A percentile compares a stretch with the other conserved stretches of the same genome.
Evolutionary conservation across 2,888 invertebrate genomes (phyloP).

Genomic region (Agrochola lychnidis): DNA sequence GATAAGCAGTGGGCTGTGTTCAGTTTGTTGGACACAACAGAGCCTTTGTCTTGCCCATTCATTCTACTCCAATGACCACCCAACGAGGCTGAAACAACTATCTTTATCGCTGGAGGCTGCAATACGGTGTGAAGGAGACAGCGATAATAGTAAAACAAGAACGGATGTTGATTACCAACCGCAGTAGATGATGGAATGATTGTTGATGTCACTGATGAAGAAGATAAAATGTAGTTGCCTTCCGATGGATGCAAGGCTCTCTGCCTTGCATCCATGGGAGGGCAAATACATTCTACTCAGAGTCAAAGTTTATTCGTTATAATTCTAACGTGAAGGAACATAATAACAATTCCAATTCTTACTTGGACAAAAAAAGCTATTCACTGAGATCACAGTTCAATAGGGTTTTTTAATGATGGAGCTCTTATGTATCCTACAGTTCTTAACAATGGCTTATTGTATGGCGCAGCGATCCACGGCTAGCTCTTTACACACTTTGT

Average conservation of each 20-base stretch:
- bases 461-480: neutral
- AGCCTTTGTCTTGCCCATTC: neutral
- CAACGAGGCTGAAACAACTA: neutral
- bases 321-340: neutral
- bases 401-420: neutral
- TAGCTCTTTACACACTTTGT: neutral
- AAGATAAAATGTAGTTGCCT: too few species aligned
- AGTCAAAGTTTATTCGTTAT: neutral
- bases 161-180: neutral
- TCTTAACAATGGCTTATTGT: neutral
- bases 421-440: neutral
- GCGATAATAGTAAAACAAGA: neutral
- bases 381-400: neutral
- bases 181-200: neutral
- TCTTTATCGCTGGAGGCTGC: too few species aligned
- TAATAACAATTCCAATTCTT: neutral
- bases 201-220: neutral
- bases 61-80: slow-evolving; percentile 8
- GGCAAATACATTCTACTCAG: neutral
- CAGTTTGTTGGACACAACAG: neutral
- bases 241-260: too few species aligned
- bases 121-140: neutral
- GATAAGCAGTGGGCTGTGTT: neutral
- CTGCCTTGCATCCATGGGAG: neutral
- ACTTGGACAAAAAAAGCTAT: neutral